These are phyloP conservation scores for Metellina segmentata DNA, from an alignment of 2,888 invertebrate species.

Conservation along the genomic window DNA sequence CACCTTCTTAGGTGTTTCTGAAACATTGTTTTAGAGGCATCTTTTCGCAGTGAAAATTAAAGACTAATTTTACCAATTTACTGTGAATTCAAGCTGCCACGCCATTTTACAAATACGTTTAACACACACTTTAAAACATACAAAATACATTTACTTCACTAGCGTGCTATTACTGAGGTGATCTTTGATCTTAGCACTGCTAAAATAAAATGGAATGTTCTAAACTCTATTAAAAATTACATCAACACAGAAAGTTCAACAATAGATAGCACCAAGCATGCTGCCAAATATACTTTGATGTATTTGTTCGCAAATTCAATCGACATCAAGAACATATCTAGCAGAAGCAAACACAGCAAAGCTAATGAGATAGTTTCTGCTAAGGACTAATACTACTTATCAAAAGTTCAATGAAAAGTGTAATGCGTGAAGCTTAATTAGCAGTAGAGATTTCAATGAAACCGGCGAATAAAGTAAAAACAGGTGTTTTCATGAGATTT, in stretches of 20 bases:
- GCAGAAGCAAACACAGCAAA: no score
- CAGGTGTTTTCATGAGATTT: no score
- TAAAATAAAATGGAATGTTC: neutral
- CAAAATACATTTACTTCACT: neutral
- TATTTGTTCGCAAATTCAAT: conserved; percentile 20
- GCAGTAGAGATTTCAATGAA: no score
- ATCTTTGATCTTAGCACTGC: neutral
- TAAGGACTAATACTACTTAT: neutral
- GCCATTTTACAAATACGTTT: neutral
- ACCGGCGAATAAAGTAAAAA: no score
- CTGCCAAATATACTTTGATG: conserved; percentile 58
- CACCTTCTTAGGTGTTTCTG: no score
- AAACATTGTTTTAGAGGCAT: no score
- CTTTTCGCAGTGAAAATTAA: no score
- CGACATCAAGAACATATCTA: conserved; percentile 23
- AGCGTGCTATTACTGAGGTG: neutral
- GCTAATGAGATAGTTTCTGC: neutral
- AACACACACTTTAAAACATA: neutral
- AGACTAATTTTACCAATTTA: no score
- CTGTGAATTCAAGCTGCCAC: no score
- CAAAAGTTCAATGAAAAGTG: neutral
- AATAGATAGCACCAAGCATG: conserved; percentile 52
- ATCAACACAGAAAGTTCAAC: conserved; percentile 9
- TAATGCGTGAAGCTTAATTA: no score
- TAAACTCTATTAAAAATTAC: neutral